Evolutionary conservation across 2,797 vertebrate species (phyloP), one percentile per base, ranked within the genome.

Genomic region (Decapterus maruadsi): DNA sequence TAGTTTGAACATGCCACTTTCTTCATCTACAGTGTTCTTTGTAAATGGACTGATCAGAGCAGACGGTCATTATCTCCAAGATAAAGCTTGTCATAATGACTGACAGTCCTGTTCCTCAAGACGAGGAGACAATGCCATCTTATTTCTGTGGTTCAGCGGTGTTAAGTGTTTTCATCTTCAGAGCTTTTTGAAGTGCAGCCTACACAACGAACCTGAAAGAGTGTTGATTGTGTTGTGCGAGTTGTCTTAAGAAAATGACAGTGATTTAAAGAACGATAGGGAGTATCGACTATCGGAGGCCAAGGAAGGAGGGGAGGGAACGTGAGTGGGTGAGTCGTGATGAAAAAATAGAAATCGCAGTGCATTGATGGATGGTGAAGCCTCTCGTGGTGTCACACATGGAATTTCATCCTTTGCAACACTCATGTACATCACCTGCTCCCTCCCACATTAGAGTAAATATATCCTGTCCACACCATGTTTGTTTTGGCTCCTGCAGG

Each of bases 31-130:
- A 53, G 4, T 12, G 8, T 36, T 58, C 29, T 43, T 67, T 46
- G 53, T 51, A n/a, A 59, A 56, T 2, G 17, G 43, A 14, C 64
- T 42, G 69, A 80, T 83, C 42, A 36, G 45, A 76, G 72, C 64
- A 53, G 51, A 72, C 55, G 54, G 31, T 66, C 50, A 61, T 73
- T 70, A 75, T 71, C 46, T 68, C 40, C 1, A 8, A 59, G 45
- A 77, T 74, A 67, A 77, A 58, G 14, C 53, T 56, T 57, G 72
- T 65, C 72, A 51, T 12, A 5, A 46, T 69, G 59, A 76, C 58
- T 61, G 73, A 65, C 77, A 51, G 40, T 53, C 12, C 1, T 53
- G 67, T 61, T 72, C 36, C n/a, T 16, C 6, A 2, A 59, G 26
- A 55, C 5, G 17, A 14, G 26, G 10, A 57, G 22, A 58, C 60